Evolutionary conservation across 2,113 vertebrate species (phyloP), one percentile per base, ranked within the genome.

Genomic region (Chinchilla lanigera): DNA sequence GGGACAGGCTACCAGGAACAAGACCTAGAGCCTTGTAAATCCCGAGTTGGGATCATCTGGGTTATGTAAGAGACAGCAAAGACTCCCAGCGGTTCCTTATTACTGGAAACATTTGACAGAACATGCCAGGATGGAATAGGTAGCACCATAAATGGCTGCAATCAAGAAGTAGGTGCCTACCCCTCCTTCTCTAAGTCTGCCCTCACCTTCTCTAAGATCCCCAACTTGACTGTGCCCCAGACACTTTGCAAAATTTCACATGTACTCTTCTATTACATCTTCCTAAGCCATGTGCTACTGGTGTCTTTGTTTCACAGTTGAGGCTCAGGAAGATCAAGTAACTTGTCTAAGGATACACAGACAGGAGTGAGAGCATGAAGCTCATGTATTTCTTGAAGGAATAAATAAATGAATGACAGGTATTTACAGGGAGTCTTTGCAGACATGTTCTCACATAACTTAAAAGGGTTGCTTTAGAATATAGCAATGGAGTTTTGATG

Each of bases 391-490:
- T 94, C 26, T 24, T 75, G 41, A 86, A 67, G 28, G 33, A 84
- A 81, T 33, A 4, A 83, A 94, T 24, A 5, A 61, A 63, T 63
- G 44, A 78, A 47, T 77, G 41, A 50, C 75, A 54, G 78, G 81
- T 89, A 56, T 7, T 6, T 60, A n/a, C 3, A 93, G 87, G 56
- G 10, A 2, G 5, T 78, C 67, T 92, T 77, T 86, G 41, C 80
- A 93, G 95, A 86, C 4, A 93, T 24, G 50, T 78, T 83, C 4
- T 35, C 28, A 61, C 6, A 69, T 30, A 54, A 65, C 82, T 92
- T 85, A 44, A 93, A 95, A 44, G n/a, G 28, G 30, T 30, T 96
- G 47, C n/a, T 93, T 94, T 71, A 56, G 69, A 91, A 86, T 50
- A 69, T 2, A 82, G 82, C 52, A 82, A 90, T 12, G 77, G 58